Evolutionary conservation across 64 coral and sea anemone species (phyloP).

Genomic region (Astreopora myriophthalma): DNA sequence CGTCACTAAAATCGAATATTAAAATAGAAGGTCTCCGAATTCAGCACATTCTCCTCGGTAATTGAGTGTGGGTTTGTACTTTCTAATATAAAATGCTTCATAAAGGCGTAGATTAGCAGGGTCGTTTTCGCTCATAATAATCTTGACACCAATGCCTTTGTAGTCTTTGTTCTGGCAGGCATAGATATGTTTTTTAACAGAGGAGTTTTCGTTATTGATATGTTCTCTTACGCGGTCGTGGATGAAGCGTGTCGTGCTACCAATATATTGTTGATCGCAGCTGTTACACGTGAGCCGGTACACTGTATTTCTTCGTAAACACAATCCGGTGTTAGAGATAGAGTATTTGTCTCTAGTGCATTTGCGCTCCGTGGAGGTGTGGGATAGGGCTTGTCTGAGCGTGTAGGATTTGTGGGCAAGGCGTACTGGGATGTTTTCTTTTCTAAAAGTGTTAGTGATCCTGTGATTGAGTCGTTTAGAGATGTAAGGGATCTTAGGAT

Average conservation of each 20-base stretch:
- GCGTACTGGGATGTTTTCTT: conserved; percentile 28
- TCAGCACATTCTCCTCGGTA: background rate
- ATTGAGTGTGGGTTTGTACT: conserved; percentile 23
- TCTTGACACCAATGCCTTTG: conserved; percentile 33
- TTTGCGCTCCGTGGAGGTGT: conserved; percentile 1
- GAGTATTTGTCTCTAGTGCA: no score
- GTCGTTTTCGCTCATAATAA: conserved; percentile 61
- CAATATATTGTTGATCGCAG: no score
- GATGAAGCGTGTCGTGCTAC: background rate
- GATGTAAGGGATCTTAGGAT: conserved; percentile 17
- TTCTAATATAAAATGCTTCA: conserved; percentile 55
- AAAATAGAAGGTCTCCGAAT: background rate
- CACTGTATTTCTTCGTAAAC: no score
- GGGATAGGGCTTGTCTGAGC: background rate
- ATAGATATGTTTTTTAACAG: background rate
- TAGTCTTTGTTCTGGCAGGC: conserved; percentile 5
- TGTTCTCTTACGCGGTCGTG: background rate
- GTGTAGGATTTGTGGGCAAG: conserved; percentile 37
- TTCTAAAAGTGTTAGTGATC: conserved; percentile 39
- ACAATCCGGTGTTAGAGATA: no score
- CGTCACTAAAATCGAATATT: background rate
- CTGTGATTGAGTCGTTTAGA: background rate
- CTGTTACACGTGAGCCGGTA: no score
- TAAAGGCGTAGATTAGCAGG: conserved; percentile 41
- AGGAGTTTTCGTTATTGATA: background rate